Evolutionary conservation across 2,888 invertebrate genomes (phyloP).

Genomic region (Drosophila dives): DNA sequence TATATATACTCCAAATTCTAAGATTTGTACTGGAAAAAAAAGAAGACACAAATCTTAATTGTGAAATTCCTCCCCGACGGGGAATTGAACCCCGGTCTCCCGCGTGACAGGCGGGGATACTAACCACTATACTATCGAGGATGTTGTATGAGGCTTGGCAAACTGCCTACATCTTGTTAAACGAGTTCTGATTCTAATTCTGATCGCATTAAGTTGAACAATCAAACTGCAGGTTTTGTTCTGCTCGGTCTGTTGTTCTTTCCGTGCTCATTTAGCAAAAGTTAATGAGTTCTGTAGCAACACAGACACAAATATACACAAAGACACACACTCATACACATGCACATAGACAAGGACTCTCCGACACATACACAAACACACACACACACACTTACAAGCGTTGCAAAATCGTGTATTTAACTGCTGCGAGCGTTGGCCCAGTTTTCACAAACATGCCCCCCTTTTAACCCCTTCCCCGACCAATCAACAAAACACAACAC

Average conservation of each 20-base stretch:
- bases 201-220: conserved; percentile 48
- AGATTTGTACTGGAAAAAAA: too few relatives aligned
- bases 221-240: conserved; percentile 33
- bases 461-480: neutral
- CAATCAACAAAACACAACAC: neutral
- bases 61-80: conserved; percentile 51
- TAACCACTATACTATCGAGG: conserved; percentile 74
- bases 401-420: conserved; percentile 64
- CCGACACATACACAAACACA: neutral
- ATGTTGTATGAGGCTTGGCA: neutral
- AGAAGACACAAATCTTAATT: neutral
- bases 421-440: conserved; percentile 66
- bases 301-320: conserved; percentile 8
- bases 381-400: conserved; percentile 17
- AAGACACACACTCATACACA: neutral
- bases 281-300: conserved; percentile 59
- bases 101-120: conserved; percentile 73
- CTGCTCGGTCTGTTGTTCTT: conserved; percentile 45
- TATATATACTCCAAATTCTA: too few relatives aligned
- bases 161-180: conserved; percentile 13
- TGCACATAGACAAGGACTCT: conserved; percentile 1
- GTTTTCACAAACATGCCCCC: conserved; percentile 40
- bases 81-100: conserved; percentile 70
- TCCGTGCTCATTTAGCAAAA: conserved; percentile 60
- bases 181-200: conserved; percentile 31